These are phyloP conservation scores for Pangasius mekongensis DNA, from an alignment of 2,797 vertebrate genomes.

Conservation along the genomic window DNA sequence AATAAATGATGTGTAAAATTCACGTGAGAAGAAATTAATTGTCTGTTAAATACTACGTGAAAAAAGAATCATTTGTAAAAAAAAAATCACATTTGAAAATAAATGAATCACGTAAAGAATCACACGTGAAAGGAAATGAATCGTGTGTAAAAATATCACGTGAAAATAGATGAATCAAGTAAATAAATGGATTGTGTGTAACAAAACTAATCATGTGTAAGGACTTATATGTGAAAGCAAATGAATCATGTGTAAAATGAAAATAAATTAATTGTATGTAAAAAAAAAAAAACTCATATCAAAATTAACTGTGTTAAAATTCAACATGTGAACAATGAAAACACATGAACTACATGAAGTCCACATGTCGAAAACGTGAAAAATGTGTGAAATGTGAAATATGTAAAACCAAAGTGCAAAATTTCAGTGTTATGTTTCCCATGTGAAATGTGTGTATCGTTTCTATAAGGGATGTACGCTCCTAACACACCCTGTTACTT, in stretches of 20 bases:
- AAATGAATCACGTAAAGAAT: background rate
- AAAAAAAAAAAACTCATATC: background rate
- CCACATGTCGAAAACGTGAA: background rate
- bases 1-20: background rate
- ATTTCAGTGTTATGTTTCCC: background rate
- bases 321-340: background rate
- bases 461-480: background rate
- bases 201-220: background rate
- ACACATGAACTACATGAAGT: background rate
- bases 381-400: background rate
- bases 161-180: background rate
- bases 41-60: too few species aligned
- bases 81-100: background rate
- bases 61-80: background rate
- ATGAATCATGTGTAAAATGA: background rate
- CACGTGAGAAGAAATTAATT: background rate
- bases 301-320: background rate
- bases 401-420: background rate
- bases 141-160: background rate
- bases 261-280: background rate
- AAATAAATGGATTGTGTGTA: background rate
- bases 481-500: background rate
- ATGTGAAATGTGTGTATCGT: background rate
- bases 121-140: background rate
- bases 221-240: background rate